Conservation (phyloP, 2,888 invertebrate species). For the Drosophila silvestris region DNA sequence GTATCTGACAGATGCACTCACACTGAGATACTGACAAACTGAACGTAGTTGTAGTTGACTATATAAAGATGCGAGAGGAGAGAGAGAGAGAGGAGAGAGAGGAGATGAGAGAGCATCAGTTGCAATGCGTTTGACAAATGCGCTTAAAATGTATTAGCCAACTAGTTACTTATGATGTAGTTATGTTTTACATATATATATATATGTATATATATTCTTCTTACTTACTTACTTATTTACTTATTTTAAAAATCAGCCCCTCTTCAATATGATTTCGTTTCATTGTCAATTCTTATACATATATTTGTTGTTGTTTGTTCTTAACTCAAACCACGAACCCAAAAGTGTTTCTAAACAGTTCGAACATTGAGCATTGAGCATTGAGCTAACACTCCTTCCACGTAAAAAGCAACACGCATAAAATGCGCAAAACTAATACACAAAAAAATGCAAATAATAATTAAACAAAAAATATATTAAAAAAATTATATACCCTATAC, state of each 20-base stretch:
- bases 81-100: not conserved
- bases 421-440: conserved; percentile 74
- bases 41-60: conserved; percentile 24
- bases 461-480: conserved; percentile 1
- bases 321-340: conserved; percentile 12
- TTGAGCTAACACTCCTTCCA: conserved; percentile 80
- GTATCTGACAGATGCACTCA: conserved; percentile 20
- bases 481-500: conserved; percentile 35
- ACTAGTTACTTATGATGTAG: conserved; percentile 50
- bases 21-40: conserved; percentile 9
- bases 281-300: conserved; percentile 15
- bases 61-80: conserved; percentile 2
- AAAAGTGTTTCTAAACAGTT: conserved; percentile 22
- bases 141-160: conserved; percentile 53
- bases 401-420: conserved; percentile 81
- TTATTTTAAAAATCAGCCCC: conserved; percentile 14
- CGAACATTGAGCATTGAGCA: conserved; percentile 4
- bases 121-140: conserved; percentile 47
- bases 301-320: conserved; percentile 37
- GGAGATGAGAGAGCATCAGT: conserved; percentile 15
- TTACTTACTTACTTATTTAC: conserved; percentile 4
- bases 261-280: conserved; percentile 21
- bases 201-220: conserved; percentile 6
- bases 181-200: conserved; percentile 32
- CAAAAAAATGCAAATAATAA: conserved; percentile 12